Conservation (phyloP, 2,888 invertebrate genomes). For the Harmothoe impar region DNA sequence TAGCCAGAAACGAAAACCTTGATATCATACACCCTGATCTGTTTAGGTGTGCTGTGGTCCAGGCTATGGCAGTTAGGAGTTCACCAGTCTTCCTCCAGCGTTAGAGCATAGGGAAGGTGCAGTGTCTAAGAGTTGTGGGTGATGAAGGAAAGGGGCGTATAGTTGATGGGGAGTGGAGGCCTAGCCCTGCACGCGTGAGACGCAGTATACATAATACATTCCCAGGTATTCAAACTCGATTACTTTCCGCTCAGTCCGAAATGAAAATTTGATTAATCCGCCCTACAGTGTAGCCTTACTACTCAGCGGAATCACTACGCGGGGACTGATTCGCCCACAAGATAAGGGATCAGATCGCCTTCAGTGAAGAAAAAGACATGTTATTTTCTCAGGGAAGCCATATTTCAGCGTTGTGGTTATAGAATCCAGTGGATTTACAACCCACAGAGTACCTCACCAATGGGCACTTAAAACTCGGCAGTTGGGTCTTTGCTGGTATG, state of each 20-base stretch:
- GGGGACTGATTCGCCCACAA: neutral
- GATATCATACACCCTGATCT: neutral
- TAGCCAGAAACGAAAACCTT: neutral
- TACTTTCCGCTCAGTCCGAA: slow-evolving; percentile 38
- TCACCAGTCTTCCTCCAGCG: neutral
- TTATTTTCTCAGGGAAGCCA: slow-evolving; percentile 14
- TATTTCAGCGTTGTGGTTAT: slow-evolving; percentile 4
- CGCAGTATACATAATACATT: neutral
- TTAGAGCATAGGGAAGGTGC: neutral
- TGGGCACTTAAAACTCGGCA: neutral
- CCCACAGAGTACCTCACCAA: neutral
- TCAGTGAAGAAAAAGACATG: neutral
- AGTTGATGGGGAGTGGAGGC: neutral
- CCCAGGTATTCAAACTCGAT: slow-evolving; percentile 40
- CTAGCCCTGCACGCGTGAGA: neutral
- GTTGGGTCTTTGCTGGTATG: slow-evolving; percentile 3
- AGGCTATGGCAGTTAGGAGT: neutral
- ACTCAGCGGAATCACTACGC: neutral
- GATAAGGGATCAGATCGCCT: neutral
- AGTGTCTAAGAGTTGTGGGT: neutral
- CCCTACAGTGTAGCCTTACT: neutral
- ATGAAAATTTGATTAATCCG: slow-evolving; percentile 26
- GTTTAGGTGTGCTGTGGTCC: neutral
- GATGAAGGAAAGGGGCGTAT: neutral
- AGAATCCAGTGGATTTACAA: neutral